phyloP scores from a whole-genome alignment of 2,113 vertebrate species.

The Albula glossodonta region DNA sequence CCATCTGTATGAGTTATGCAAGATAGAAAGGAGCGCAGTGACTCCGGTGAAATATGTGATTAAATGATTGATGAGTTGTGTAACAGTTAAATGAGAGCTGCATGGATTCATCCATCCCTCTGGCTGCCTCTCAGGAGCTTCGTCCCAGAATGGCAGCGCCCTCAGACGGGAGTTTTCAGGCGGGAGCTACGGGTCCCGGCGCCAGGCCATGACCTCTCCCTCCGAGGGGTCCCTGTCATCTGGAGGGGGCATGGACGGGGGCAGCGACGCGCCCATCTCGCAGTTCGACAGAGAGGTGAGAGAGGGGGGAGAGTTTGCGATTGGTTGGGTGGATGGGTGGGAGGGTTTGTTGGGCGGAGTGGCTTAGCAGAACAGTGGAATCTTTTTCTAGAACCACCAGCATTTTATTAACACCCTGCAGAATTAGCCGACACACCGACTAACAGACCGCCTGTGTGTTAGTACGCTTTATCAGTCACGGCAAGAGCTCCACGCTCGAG shows the following conservation, averaged over 20 bases:
- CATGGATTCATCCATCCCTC: neutral
- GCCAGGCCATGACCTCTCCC: conserved; percentile 90
- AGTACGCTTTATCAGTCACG: too few species aligned
- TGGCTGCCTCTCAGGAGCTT: conserved; percentile 71
- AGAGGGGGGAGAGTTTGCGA: neutral
- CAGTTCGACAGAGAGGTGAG: conserved; percentile 95
- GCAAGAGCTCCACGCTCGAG: too few species aligned
- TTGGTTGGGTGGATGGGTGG: neutral
- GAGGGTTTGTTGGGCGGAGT: neutral
- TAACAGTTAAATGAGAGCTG: neutral
- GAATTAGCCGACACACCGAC: neutral
- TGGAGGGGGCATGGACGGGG: conserved; percentile 88
- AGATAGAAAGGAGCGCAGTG: neutral
- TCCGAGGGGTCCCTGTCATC: conserved; percentile 95
- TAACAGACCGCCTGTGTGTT: neutral
- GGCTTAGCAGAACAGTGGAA: too few species aligned
- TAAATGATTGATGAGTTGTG: neutral
- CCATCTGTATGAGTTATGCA: neutral
- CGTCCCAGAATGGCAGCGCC: conserved; percentile 91
- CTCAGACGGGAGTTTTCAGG: conserved; percentile 87
- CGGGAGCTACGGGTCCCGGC: conserved; percentile 84
- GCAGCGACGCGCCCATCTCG: conserved; percentile 81
- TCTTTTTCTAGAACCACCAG: neutral
- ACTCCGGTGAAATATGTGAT: too few species aligned
- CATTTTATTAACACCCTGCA: neutral